These are phyloP conservation scores for Poeciliopsis prolifica DNA, from an alignment of 2,113 vertebrate species.

Conservation along the genomic window DNA sequence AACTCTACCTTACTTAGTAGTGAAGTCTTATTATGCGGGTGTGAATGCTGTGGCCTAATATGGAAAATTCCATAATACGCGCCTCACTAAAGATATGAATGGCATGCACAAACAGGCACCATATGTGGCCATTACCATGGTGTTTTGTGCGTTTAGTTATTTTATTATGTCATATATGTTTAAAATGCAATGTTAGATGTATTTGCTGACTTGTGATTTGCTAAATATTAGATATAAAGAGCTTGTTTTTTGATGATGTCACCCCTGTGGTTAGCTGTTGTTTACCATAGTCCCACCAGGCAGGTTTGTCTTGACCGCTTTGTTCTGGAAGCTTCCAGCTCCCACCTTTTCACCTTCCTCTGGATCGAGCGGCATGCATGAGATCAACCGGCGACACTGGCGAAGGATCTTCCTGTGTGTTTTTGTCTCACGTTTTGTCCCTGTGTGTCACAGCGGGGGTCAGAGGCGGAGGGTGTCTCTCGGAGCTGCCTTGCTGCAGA, in stretches of 20 bases:
- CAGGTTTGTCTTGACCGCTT: slow-evolving; percentile 46
- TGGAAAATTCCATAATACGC: not conserved
- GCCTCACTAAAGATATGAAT: slow-evolving; percentile 18
- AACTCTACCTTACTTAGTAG: not conserved
- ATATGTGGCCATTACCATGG: not conserved
- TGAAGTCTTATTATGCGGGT: not conserved
- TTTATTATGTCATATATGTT: not conserved
- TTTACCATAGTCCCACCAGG: slow-evolving; percentile 33
- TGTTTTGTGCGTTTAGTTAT: not conserved
- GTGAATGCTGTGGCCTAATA: fast-evolving
- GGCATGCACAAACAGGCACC: slow-evolving; percentile 28
- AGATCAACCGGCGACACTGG: not conserved
- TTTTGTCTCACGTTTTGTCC: not conserved
- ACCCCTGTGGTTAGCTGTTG: not conserved
- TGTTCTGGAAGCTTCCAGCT: slow-evolving; percentile 5
- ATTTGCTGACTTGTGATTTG: not conserved
- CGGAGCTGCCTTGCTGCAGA: slow-evolving; percentile 81
- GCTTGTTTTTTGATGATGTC: not conserved
- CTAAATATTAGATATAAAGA: not conserved
- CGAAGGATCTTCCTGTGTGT: not conserved
- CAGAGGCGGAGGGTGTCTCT: slow-evolving; percentile 80
- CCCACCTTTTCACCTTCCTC: slow-evolving; percentile 3
- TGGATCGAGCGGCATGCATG: slow-evolving; percentile 6
- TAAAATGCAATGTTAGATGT: not conserved
- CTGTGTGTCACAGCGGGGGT: slow-evolving; percentile 71